Conservation (phyloP, 2,888 invertebrate genomes). For the Pseudococcus longispinus region DNA sequence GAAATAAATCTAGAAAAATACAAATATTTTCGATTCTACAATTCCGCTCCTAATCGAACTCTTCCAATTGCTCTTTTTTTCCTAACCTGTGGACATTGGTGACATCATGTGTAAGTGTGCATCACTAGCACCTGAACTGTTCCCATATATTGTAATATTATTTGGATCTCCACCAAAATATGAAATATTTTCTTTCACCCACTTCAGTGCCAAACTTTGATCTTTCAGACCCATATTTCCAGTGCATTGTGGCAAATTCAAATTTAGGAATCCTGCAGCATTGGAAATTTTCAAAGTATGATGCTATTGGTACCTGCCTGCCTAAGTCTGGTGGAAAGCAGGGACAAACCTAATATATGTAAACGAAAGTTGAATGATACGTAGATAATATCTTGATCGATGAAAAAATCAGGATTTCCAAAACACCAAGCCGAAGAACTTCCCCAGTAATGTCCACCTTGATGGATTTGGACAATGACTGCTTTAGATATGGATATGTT, state of each 20-base stretch:
- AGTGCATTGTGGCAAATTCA: background rate
- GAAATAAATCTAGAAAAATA: slow-evolving; percentile 1
- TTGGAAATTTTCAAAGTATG: background rate
- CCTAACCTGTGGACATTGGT: background rate
- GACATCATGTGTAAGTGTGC: slow-evolving; percentile 3
- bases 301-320: background rate
- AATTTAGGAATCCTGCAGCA: background rate
- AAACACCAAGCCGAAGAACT: background rate
- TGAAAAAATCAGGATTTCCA: slow-evolving; percentile 32
- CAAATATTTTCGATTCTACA: too few species aligned
- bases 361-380: slow-evolving; percentile 34
- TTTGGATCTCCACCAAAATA: slow-evolving; percentile 44
- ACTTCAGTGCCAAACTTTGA: background rate
- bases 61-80: too few species aligned
- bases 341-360: slow-evolving; percentile 18
- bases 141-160: background rate
- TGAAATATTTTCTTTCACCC: slow-evolving; percentile 24
- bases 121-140: background rate
- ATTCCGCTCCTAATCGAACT: too few species aligned
- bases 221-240: slow-evolving; percentile 33
- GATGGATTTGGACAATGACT: slow-evolving; percentile 12
- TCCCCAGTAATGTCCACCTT: slow-evolving; percentile 36
- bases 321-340: too few species aligned
- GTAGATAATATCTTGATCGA: slow-evolving; percentile 15
- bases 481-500: slow-evolving; percentile 1